Evolutionary conservation across 2,797 vertebrate species (phyloP), one percentile per base, ranked within the genome.

Genomic region (Hydrocynus forskahlii): DNA sequence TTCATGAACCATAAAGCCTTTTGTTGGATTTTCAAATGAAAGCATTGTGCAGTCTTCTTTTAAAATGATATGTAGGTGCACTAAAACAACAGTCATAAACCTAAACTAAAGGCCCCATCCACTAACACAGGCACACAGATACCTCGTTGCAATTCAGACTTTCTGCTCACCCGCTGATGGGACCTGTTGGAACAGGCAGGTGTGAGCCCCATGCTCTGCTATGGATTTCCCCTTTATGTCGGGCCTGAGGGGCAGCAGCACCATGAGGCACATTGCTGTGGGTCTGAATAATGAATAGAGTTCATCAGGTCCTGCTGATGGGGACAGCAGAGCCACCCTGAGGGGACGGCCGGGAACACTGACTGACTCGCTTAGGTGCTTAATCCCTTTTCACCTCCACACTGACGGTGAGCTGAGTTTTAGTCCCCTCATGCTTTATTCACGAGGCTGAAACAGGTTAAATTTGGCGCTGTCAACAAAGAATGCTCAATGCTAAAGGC

Each of bases 221-320:
- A 75, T 91, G 90, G 88, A 92, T 91, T 91, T 95, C 94, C 92
- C 88, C 86, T 89, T 89, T 91, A 90, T 73, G 35, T 68, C 88
- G 81, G 89, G 90, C 90, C 93, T 78, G 81, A 67, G 89, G 91
- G 90, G 86, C 85, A 90, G 83, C 59, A 66, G 75, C 40, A 62
- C 43, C 14, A 25, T 68, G 43, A 57, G 50, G 70, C 91, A 87
- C 75, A 92, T 72, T 75, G 40, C 78, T 72, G 68, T 55, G 35
- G 60, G 48, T 19, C 71, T 96, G 91, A 95, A 94, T 95, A 95
- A 94, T 94, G 92, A 91, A 95, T 94, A 89, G 90, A 90, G 86
- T 91, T 86, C 85, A 2, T 84, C 81, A 86, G 86, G 90, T 91
- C 91, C 89, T 84, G 88, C 87, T 89, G 91, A 92, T 88, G 91